Conservation (phyloP, 2,888 invertebrate genomes). For the Microchrysa polita region DNA sequence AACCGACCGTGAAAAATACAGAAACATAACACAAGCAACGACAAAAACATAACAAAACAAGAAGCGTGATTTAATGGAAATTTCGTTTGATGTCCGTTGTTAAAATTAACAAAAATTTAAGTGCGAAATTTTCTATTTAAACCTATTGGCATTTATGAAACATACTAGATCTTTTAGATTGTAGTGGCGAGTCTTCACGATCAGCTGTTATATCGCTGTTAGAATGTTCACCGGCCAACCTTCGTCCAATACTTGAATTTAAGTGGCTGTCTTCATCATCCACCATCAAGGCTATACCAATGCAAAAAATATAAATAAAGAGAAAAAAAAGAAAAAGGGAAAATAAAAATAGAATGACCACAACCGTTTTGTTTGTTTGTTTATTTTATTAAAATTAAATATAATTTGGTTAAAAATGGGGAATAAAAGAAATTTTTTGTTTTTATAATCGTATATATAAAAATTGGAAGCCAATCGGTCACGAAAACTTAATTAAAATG, state of each 20-base stretch:
- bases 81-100: conserved; percentile 42
- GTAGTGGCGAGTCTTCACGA: conserved; percentile 85
- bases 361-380: conserved; percentile 1
- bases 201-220: conserved; percentile 53
- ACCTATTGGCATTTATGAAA: conserved; percentile 59
- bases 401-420: too few species aligned
- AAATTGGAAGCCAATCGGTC: too few species aligned
- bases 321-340: background rate
- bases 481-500: too few species aligned
- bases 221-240: conserved; percentile 61
- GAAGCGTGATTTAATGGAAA: too few species aligned
- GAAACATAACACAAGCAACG: background rate
- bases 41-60: conserved; percentile 10
- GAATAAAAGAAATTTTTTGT: too few species aligned
- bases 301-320: conserved; percentile 8
- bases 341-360: conserved; percentile 5
- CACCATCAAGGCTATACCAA: conserved; percentile 58
- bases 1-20: background rate
- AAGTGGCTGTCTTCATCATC: conserved; percentile 58
- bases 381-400: too few species aligned
- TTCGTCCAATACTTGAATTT: conserved; percentile 59
- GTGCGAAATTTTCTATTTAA: background rate
- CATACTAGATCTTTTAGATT: conserved; percentile 86
- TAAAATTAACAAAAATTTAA: conserved; percentile 29
- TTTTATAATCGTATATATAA: too few species aligned